phyloP scores from a whole-genome alignment of 2,888 invertebrate genomes.

The Melolontha melolontha region DNA sequence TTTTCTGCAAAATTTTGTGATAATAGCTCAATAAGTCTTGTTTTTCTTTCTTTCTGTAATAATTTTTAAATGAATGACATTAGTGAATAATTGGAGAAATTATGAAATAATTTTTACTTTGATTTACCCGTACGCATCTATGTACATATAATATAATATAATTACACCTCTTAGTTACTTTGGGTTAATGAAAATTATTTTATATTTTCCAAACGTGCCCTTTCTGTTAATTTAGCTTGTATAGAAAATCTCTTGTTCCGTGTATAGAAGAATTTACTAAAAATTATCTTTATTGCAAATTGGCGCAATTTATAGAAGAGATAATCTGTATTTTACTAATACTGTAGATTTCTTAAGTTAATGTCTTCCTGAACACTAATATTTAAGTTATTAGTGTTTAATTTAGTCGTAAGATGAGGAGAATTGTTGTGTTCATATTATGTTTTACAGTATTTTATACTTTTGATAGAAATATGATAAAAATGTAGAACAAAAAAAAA shows the following conservation, averaged over 20 bases:
- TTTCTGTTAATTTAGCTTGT: constrained; percentile 31
- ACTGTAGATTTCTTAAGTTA: constrained; percentile 41
- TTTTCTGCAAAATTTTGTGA: constrained; percentile 43
- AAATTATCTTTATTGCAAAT: constrained; percentile 26
- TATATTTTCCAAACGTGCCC: constrained; percentile 28
- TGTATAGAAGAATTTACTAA: constrained; percentile 11
- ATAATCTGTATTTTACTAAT: constrained; percentile 37
- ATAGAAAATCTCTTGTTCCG: constrained; percentile 41
- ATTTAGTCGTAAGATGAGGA: constrained; percentile 62
- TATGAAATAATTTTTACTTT: constrained; percentile 17
- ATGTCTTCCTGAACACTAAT: constrained; percentile 42
- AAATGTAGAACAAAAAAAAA: constrained; percentile 56
- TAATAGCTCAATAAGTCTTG: constrained; percentile 42
- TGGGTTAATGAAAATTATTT: constrained; percentile 14
- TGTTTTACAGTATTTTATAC: constrained; percentile 67
- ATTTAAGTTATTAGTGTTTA: constrained; percentile 38
- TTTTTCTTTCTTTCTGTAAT: constrained; percentile 39
- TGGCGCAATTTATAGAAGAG: constrained; percentile 21
- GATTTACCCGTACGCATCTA: not conserved
- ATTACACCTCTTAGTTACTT: too few species aligned
- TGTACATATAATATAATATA: constrained; percentile 17
- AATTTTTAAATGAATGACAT: constrained; percentile 22
- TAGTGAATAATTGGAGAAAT: constrained; percentile 20
- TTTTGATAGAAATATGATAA: constrained; percentile 58
- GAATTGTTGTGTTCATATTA: constrained; percentile 66